Evolutionary conservation across 2,888 invertebrate genomes (phyloP), one percentile per base, ranked within the genome.

Genomic region (Ennomos quercinarius): DNA sequence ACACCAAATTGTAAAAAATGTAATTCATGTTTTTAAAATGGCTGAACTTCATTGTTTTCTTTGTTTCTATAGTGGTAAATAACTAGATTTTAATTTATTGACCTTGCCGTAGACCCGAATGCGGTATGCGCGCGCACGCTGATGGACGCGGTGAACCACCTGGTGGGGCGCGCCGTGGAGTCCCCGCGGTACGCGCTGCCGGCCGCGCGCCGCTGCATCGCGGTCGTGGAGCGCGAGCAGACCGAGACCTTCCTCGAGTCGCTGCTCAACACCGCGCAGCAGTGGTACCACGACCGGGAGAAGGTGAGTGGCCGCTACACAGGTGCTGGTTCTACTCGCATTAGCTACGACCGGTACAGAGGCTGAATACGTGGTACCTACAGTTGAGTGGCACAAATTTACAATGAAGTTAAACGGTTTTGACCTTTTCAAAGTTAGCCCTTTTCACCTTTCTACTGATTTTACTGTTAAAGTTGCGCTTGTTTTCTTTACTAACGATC

Each of bases 241-340:
- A 96, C 96, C 69, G 97, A 97, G 89, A 98, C 97, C 42, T 98
- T 98, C 87, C 93, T 98, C 74, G 98, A 98, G 90, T 96, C 97
- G 39, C 93, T 98, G 69, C 93, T 98, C 69, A 98, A 98, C 86
- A 97, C 96, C 41, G 97, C 97, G 85, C 96, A 97, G 84, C 97
- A 97, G 86, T 96, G 96, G 96, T 98, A 97, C 89, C 97, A 97
- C 84, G 97, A 98, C 87, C 64, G 85, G 27, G 84, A 84, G 67
- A 83, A 84, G 84, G 73, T 87, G 40, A 72, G 61, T 78, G 17
- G 27, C 27, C 6, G 6, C 77, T 63, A 77, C 77, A 17, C 1
- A 3, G 1, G 17, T 3, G 5, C 27, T 27, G 6, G 27, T 27
- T 27, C 3, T 27, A 27, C 5, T 6, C 27, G 4, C 27, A 1